These are phyloP conservation scores for Anastatus disparis DNA, from an alignment of 1,140 invertebrate genomes.

Conservation along the genomic window DNA sequence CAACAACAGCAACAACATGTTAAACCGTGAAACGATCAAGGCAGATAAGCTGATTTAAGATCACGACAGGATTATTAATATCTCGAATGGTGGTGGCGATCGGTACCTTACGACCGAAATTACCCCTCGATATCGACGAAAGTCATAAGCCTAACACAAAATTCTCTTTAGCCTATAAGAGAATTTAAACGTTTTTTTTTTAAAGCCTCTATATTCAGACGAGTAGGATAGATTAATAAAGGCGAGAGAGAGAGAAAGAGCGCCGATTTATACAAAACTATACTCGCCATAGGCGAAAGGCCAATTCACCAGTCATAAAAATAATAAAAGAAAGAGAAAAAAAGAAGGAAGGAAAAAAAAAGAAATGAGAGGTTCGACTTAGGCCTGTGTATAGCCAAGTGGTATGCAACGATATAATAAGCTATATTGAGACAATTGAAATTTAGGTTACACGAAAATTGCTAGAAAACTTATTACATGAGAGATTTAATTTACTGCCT, in stretches of 20 bases:
- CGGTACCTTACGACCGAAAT: not conserved
- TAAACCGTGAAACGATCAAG: not conserved
- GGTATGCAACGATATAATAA: too few species aligned
- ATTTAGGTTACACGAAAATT: not conserved
- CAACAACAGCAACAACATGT: not conserved
- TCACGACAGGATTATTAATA: not conserved
- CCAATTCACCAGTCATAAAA: too few species aligned
- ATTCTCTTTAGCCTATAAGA: too few species aligned
- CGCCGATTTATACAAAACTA: too few species aligned
- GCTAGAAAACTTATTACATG: too few species aligned
- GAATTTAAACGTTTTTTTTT: too few species aligned
- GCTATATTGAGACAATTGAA: slow-evolving; percentile 13
- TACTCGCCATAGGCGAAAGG: too few species aligned
- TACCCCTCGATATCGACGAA: not conserved
- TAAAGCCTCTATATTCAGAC: too few species aligned
- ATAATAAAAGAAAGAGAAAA: too few species aligned
- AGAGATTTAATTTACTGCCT: too few species aligned
- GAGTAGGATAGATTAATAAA: slow-evolving; percentile 1
- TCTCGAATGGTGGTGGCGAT: not conserved
- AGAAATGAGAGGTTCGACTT: not conserved
- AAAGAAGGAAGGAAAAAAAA: not conserved
- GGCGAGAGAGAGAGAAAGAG: not conserved
- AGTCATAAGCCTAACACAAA: too few species aligned
- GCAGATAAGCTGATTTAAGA: not conserved
- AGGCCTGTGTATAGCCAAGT: too few species aligned